phyloP scores from a whole-genome alignment of 1,140 invertebrate species.

The Nephotettix cincticeps region DNA sequence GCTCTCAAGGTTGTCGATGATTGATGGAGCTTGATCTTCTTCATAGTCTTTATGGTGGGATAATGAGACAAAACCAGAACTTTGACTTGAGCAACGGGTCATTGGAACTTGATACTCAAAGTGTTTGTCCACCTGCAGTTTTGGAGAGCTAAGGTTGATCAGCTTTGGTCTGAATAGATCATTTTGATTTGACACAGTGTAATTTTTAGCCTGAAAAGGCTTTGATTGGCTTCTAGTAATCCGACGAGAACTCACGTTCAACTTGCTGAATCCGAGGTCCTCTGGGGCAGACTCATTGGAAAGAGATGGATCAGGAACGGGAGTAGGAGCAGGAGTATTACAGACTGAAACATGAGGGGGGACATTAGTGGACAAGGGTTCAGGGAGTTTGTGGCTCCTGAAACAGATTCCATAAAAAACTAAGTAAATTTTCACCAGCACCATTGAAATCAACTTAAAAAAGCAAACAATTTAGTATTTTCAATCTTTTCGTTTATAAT shows the following conservation, averaged over 20 bases:
- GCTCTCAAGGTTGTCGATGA: not conserved
- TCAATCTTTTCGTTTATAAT: too few relatives aligned
- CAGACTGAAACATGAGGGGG: not conserved
- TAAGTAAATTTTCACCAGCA: too few relatives aligned
- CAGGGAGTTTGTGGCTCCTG: too few relatives aligned
- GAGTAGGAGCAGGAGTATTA: not conserved
- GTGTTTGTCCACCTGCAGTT: not conserved
- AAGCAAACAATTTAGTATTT: too few relatives aligned
- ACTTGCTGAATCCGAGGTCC: not conserved
- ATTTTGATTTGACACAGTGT: not conserved
- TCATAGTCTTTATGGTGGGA: not conserved
- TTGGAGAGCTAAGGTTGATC: not conserved
- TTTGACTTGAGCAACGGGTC: not conserved
- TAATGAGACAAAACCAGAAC: not conserved
- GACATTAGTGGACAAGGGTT: too few relatives aligned
- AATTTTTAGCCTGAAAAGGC: not conserved
- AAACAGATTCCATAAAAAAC: too few relatives aligned
- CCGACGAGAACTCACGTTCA: not conserved
- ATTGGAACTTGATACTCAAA: not conserved
- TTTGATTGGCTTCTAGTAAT: not conserved
- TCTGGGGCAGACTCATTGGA: not conserved
- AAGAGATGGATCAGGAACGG: not conserved
- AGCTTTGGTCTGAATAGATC: not conserved
- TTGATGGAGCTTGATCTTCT: not conserved
- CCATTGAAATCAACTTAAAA: too few relatives aligned